A percentile compares a stretch with the other conserved stretches of the same genome.
Evolutionary conservation across 1,140 invertebrate genomes (phyloP).

Genomic region (Cydia pomonella): DNA sequence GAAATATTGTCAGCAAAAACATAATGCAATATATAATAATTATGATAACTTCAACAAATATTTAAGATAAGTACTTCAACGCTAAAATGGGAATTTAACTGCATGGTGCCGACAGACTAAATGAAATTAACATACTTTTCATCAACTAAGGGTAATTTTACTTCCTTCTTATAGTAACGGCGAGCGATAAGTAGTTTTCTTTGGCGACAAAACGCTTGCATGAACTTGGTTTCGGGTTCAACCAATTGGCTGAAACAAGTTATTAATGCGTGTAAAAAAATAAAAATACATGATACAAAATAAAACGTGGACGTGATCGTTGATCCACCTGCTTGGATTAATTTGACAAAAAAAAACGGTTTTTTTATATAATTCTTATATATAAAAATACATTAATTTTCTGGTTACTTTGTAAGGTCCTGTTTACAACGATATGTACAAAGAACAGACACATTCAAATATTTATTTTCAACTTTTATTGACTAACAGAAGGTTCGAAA

Average conservation of each 20-base stretch:
- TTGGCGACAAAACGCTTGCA: constrained; percentile 1
- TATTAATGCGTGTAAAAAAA: background rate
- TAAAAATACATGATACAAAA: background rate
- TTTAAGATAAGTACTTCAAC: no score
- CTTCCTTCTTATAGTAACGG: constrained; percentile 1
- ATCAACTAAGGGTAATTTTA: constrained; percentile 5
- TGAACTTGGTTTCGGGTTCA: background rate
- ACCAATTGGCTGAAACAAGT: constrained; percentile 17
- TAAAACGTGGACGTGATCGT: background rate
- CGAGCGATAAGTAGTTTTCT: background rate
- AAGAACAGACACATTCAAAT: no score
- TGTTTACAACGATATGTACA: no score
- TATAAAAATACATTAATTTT: no score
- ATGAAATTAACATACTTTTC: constrained; percentile 14
- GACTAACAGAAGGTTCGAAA: no score
- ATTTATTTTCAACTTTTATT: no score
- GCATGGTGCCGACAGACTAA: background rate
- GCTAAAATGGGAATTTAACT: no score
- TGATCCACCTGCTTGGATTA: no score
- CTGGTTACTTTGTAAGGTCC: no score
- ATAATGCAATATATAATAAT: background rate
- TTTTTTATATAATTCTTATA: no score
- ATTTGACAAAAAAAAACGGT: background rate
- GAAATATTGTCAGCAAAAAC: background rate
- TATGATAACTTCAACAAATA: background rate